These are phyloP conservation scores for Craterocephalus amniculus DNA, from an alignment of 2,797 vertebrate species.

Conservation along the genomic window DNA sequence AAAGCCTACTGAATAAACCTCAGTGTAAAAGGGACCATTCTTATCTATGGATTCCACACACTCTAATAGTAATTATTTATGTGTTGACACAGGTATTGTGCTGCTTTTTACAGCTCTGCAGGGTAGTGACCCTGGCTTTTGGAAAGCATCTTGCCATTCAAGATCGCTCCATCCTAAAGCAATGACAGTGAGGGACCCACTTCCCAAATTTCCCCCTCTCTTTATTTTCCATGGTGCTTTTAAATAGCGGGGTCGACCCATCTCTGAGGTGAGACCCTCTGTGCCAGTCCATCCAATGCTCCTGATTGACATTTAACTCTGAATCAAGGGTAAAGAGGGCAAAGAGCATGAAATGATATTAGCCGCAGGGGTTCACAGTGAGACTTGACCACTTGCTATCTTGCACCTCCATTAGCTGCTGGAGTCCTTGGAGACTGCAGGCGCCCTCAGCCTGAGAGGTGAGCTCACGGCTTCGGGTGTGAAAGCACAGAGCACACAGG, in stretches of 20 bases:
- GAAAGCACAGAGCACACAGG: constrained; percentile 52
- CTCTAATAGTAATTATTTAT: constrained; percentile 71
- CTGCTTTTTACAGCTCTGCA: constrained; percentile 72
- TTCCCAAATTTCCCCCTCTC: constrained; percentile 33
- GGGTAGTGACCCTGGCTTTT: constrained; percentile 57
- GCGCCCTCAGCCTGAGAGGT: constrained; percentile 47
- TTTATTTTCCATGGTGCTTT: constrained; percentile 34
- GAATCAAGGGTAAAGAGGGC: constrained; percentile 47
- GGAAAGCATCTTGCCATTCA: constrained; percentile 69
- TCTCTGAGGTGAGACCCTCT: constrained; percentile 41
- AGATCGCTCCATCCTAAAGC: constrained; percentile 54
- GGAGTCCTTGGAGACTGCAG: constrained; percentile 43
- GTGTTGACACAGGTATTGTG: constrained; percentile 73
- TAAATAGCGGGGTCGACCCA: constrained; percentile 49
- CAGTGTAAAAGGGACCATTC: constrained; percentile 20
- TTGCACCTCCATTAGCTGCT: constrained; percentile 62
- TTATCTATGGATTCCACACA: constrained; percentile 30
- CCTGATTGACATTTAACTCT: constrained; percentile 74
- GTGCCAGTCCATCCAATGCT: constrained; percentile 44
- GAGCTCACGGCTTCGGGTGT: constrained; percentile 40
- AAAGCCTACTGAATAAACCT: neutral
- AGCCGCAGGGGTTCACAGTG: constrained; percentile 55
- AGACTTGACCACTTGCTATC: constrained; percentile 52
- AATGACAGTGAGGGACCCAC: constrained; percentile 61
- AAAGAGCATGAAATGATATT: constrained; percentile 64